A percentile compares a stretch with the other conserved stretches of the same genome.
phyloP scores from a whole-genome alignment of 2,113 vertebrate species.

The Turdus rufiventris region DNA sequence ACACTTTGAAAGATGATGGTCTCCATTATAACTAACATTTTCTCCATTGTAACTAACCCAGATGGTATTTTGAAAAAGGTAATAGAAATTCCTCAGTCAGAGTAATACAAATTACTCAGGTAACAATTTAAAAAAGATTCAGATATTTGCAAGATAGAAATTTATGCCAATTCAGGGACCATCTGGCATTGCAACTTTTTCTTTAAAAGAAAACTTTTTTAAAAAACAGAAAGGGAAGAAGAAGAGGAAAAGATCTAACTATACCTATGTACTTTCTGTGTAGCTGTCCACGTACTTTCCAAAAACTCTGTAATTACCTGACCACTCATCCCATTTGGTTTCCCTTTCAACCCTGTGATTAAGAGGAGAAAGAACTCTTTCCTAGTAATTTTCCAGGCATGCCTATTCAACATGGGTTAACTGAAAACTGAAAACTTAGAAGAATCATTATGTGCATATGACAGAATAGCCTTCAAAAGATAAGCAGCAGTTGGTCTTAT shows the following conservation, averaged over 20 bases:
- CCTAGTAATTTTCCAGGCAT: neutral
- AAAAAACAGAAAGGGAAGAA: neutral
- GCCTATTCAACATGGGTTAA: neutral
- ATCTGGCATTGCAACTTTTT: neutral
- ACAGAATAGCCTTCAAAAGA: neutral
- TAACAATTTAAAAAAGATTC: slow-evolving; percentile 23
- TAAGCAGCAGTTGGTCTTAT: neutral
- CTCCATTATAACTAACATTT: slow-evolving; percentile 61
- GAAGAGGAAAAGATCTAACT: neutral
- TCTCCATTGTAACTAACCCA: slow-evolving; percentile 75
- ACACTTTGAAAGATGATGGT: slow-evolving; percentile 72
- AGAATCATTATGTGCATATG: neutral
- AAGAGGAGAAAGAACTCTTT: neutral
- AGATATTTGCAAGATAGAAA: neutral
- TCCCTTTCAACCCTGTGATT: neutral
- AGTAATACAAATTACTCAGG: slow-evolving; percentile 67
- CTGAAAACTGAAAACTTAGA: neutral
- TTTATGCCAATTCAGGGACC: neutral
- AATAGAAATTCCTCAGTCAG: slow-evolving; percentile 63
- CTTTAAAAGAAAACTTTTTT: neutral
- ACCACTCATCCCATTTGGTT: neutral
- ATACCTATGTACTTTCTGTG: neutral
- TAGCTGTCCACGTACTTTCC: neutral
- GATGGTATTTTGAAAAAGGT: slow-evolving; percentile 71
- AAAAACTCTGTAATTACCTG: neutral